phyloP scores from a whole-genome alignment of 2,797 vertebrate genomes.

The Macropus fuliginosus region DNA sequence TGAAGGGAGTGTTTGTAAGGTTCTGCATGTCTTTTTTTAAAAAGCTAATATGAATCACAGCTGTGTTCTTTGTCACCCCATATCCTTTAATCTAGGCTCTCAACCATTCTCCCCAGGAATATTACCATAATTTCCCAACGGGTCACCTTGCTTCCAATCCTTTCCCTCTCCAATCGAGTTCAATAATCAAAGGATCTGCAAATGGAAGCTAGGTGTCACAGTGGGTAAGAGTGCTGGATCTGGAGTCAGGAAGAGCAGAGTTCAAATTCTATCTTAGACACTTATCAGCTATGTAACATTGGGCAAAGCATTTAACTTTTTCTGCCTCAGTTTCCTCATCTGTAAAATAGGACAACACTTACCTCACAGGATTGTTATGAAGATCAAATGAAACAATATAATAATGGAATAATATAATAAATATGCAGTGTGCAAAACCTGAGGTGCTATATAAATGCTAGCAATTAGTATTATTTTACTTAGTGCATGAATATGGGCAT shows the following conservation, averaged over 20 bases:
- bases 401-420: background rate
- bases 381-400: background rate
- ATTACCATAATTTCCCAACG: background rate
- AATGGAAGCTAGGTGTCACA: background rate
- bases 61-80: background rate
- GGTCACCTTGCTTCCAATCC: background rate
- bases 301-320: background rate
- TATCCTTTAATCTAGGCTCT: background rate
- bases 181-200: background rate
- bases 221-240: background rate
- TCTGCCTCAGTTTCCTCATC: background rate
- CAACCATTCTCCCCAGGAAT: background rate
- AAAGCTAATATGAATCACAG: background rate
- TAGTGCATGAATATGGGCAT: background rate
- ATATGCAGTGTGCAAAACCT: background rate
- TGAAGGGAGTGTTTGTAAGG: background rate
- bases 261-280: background rate
- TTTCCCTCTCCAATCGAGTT: background rate
- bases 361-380: background rate
- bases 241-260: background rate
- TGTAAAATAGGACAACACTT: background rate
- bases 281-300: background rate
- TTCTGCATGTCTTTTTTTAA: background rate
- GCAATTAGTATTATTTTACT: background rate
- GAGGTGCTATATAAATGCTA: background rate